Conservation (phyloP, 2,797 vertebrate genomes). For the Delichon dasypus region DNA sequence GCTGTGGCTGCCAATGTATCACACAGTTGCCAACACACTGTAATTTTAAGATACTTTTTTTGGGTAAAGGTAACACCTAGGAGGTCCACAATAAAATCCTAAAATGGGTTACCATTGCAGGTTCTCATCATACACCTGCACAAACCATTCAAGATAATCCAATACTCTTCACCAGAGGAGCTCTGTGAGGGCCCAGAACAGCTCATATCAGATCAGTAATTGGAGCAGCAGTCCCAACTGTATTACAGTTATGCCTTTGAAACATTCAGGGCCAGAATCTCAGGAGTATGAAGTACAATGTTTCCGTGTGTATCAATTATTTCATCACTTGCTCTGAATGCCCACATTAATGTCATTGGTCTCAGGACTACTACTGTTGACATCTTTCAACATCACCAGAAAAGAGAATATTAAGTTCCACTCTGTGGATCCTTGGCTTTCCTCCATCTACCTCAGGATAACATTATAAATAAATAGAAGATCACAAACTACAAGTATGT, state of each 20-base stretch:
- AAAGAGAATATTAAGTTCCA: not conserved
- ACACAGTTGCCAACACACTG: not conserved
- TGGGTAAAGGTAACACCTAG: not conserved
- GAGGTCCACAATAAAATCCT: not conserved
- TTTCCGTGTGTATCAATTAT: not conserved
- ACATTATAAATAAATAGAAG: not conserved
- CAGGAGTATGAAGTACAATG: not conserved
- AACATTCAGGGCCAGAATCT: not conserved
- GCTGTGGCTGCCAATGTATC: not conserved
- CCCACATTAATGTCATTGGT: fast-evolving
- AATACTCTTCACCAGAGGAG: not conserved
- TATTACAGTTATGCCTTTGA: not conserved
- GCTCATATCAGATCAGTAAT: not conserved
- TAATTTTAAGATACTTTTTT: not conserved
- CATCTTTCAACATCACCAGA: not conserved
- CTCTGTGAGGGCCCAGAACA: not conserved
- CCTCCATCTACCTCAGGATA: not conserved
- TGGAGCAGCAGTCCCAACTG: not conserved
- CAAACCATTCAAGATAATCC: not conserved
- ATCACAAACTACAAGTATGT: not conserved
- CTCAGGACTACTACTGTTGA: not conserved
- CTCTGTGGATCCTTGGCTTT: not conserved
- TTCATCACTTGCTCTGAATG: not conserved
- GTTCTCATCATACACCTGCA: not conserved
- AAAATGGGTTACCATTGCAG: not conserved